Evolutionary conservation across 2,797 vertebrate genomes (phyloP).

Genomic region (Sylvilagus floridanus): DNA sequence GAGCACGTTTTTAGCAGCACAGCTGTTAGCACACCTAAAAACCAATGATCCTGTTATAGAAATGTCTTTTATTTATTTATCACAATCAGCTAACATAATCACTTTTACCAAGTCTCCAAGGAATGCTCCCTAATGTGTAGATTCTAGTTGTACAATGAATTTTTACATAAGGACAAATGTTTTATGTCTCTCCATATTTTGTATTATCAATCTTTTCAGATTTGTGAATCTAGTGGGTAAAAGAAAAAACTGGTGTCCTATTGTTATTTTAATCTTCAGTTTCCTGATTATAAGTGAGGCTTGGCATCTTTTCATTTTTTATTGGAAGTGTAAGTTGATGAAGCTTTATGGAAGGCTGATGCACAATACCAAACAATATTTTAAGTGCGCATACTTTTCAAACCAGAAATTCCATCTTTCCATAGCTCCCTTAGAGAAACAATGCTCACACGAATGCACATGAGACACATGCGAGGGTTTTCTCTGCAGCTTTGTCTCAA

Average conservation of each 20-base stretch:
- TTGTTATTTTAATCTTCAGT: slow-evolving; percentile 31
- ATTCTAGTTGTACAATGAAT: slow-evolving; percentile 11
- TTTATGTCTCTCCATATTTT: background rate
- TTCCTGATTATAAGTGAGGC: slow-evolving; percentile 45
- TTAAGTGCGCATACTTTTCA: background rate
- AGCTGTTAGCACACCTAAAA: background rate
- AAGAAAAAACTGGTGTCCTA: background rate
- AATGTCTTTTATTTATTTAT: slow-evolving; percentile 49
- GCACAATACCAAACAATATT: slow-evolving; percentile 29
- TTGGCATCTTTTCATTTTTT: slow-evolving; percentile 50
- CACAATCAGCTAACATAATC: background rate
- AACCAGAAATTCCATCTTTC: slow-evolving; percentile 42
- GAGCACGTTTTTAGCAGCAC: background rate
- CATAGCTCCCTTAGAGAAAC: background rate
- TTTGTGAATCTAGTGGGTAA: slow-evolving; percentile 14
- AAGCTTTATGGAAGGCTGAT: slow-evolving; percentile 20
- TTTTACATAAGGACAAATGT: background rate
- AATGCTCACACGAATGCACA: background rate
- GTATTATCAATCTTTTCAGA: background rate
- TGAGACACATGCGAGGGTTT: background rate
- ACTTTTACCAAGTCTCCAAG: background rate
- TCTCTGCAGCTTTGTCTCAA: background rate
- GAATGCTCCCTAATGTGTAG: background rate
- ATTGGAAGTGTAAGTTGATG: slow-evolving; percentile 2
- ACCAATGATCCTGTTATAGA: background rate